These are phyloP conservation scores for Psephotus haematonotus DNA, from an alignment of 2,113 vertebrate genomes.

Conservation along the genomic window DNA sequence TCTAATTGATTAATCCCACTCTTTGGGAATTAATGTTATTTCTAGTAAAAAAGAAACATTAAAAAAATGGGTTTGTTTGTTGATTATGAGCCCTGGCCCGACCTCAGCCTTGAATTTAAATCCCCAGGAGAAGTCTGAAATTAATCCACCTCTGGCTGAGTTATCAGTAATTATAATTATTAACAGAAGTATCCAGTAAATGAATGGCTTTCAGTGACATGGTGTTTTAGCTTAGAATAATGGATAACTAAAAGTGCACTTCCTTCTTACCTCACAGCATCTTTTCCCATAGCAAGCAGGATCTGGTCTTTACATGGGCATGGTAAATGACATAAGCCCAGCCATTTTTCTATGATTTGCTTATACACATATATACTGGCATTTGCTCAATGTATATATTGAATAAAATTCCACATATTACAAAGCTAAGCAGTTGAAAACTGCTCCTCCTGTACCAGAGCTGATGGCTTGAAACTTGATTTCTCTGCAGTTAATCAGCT, in stretches of 20 bases:
- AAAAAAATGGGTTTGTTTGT: constrained; percentile 50
- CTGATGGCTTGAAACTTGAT: neutral
- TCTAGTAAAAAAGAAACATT: constrained; percentile 27
- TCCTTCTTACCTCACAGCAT: neutral
- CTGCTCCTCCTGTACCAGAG: neutral
- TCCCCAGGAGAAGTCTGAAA: constrained; percentile 41
- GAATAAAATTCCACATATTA: neutral
- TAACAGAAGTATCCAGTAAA: constrained; percentile 40
- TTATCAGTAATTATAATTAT: constrained; percentile 57
- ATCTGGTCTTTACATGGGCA: neutral
- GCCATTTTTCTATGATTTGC: neutral
- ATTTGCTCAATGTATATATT: neutral
- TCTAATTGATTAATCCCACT: constrained; percentile 38
- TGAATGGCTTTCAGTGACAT: neutral
- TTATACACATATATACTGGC: neutral
- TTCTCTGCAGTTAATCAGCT: neutral
- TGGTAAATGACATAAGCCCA: neutral
- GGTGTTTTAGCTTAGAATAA: neutral
- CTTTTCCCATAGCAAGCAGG: neutral
- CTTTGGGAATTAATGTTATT: constrained; percentile 31
- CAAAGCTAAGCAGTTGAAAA: neutral
- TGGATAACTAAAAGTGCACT: neutral
- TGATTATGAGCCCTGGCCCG: constrained; percentile 55
- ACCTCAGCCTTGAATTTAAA: constrained; percentile 62
- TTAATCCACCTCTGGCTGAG: constrained; percentile 27